These are phyloP conservation scores for Patiria pectinifera DNA, from an alignment of 53 echinoderm and acorn worm genomes.

Conservation along the genomic window DNA sequence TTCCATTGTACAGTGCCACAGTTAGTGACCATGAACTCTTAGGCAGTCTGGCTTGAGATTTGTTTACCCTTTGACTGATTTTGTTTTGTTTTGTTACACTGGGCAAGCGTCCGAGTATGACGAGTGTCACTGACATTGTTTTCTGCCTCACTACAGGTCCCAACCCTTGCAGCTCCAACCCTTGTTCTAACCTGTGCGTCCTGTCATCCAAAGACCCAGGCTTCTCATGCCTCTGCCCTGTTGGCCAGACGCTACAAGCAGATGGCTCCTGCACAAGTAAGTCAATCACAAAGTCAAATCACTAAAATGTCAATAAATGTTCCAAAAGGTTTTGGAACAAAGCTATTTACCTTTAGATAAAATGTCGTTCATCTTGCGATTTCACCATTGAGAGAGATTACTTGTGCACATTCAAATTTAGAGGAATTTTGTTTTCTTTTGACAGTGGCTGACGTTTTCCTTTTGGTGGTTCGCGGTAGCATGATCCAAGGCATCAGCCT, in stretches of 20 bases:
- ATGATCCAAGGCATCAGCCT: slow-evolving; percentile 57
- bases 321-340: no score
- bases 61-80: no score
- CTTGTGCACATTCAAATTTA: background rate
- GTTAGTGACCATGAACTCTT: no score
- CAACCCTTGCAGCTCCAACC: slow-evolving; percentile 69
- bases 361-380: no score
- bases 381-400: background rate
- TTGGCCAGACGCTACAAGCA: slow-evolving; percentile 59
- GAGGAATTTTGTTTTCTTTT: background rate
- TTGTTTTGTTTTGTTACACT: no score
- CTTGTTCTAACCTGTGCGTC: slow-evolving; percentile 71
- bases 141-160: slow-evolving; percentile 47
- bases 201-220: slow-evolving; percentile 61
- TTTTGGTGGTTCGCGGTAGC: background rate
- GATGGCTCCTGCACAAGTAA: slow-evolving; percentile 73
- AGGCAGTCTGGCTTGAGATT: no score
- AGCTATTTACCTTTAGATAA: background rate
- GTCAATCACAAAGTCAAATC: background rate
- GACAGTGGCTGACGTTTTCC: slow-evolving; percentile 2
- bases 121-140: background rate
- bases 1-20: no score
- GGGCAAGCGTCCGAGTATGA: no score
- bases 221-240: slow-evolving; percentile 71
- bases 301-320: no score